Base-by-base conservation (phyloP, 2,797 vertebrate species). In the Platyrinchus mystaceus region DNA sequence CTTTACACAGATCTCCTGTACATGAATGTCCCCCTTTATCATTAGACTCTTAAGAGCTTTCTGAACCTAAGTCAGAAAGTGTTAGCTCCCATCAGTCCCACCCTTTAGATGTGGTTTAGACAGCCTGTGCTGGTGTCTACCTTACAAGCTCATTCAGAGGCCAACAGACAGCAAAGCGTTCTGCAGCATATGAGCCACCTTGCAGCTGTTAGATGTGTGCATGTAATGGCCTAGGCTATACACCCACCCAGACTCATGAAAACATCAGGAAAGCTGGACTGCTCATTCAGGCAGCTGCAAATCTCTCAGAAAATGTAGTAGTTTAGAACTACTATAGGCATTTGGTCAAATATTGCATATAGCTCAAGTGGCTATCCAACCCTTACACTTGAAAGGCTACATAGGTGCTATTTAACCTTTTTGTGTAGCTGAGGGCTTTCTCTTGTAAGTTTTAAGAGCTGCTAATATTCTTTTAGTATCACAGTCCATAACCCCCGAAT, bases 381-480 rank as follows among this genome's bases (percentile, higher is more conserved):
- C 44, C 18, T 46, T 74, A 32, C 12, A 26, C 21, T 37, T 79
- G 28, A 86, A 92, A 56, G 50, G 44, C 7, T 58, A 0, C 12
- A 7, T 69, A 46, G n/a, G 30, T 63, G n/a, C 43, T 84, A 64
- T 49, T 26, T 76, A 49, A 56, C 5, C 12, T 55, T 74, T 81
- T 55, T 77, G 50, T 91, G 52, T 41, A 78, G n/a, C 36, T 50
- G 47, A 83, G 44, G 24, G 16, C 55, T 95, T 94, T 85, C 21
- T 87, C 32, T 47, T 69, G 3, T 68, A 86, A 56, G 71, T 81
- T 90, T 94, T 84, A 94, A 93, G 62, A 80, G 49, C 67, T 78
- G n/a, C 56, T 89, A 52, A 87, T 92, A 46, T 55, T 79, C 41
- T 86, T 93, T 82, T 89, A 87, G 93, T 94, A 95, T 84, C 91